Percentiles rank a stretch among this genome's conserved stretches.
phyloP scores from a whole-genome alignment of 2,888 invertebrate genomes.

The Drosophila birchii region DNA sequence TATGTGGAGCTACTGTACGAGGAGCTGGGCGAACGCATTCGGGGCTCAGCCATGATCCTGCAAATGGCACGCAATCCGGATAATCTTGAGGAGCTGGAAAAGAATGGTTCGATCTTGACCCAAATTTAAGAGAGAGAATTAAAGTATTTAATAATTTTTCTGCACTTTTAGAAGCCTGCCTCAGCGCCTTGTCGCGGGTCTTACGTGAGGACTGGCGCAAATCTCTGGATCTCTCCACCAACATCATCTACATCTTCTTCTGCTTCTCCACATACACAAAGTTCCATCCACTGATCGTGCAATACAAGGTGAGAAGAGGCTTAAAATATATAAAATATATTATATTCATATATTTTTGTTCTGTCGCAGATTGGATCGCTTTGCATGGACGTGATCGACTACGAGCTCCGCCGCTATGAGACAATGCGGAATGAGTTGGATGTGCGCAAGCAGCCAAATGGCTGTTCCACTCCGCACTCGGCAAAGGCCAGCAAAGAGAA shows the following conservation, averaged over 20 bases:
- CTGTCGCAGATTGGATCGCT: constrained; percentile 93
- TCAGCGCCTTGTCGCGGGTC: constrained; percentile 97
- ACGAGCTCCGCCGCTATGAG: constrained; percentile 96
- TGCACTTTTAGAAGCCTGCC: constrained; percentile 90
- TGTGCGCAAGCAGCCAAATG: constrained; percentile 84
- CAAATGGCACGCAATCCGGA: constrained; percentile 97
- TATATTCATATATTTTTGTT: neutral
- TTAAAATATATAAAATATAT: fast-evolving
- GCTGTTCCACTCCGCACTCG: constrained; percentile 78
- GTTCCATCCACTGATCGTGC: constrained; percentile 97
- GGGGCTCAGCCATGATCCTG: constrained; percentile 95
- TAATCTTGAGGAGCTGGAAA: constrained; percentile 95
- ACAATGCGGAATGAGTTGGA: constrained; percentile 94
- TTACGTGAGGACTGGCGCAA: constrained; percentile 98
- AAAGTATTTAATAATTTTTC: neutral
- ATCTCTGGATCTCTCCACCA: constrained; percentile 97
- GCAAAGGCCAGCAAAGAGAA: constrained; percentile 83
- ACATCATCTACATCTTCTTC: constrained; percentile 98
- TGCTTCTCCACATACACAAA: constrained; percentile 98
- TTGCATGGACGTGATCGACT: constrained; percentile 98
- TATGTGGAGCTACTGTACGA: constrained; percentile 99
- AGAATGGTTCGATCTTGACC: constrained; percentile 89
- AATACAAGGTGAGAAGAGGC: constrained; percentile 91
- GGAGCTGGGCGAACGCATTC: constrained; percentile 95
- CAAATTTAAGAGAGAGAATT: neutral